A percentile compares a stretch with the other conserved stretches of the same genome.
Conservation (phyloP, 2,113 vertebrate genomes). For the Centropus bengalensis region DNA sequence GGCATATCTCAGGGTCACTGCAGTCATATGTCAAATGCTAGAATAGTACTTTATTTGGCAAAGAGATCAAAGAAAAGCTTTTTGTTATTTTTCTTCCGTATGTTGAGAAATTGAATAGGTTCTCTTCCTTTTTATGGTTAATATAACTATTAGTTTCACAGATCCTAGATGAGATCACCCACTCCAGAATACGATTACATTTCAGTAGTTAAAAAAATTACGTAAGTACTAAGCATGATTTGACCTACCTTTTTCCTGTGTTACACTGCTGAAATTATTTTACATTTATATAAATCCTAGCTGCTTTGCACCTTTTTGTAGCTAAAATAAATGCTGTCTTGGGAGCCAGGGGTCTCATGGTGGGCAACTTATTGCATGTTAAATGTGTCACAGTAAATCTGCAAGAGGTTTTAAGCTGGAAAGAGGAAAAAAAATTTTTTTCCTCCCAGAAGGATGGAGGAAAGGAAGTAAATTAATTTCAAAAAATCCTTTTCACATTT, state of each 20-base stretch:
- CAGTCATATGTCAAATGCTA: constrained; percentile 60
- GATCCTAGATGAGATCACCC: constrained; percentile 67
- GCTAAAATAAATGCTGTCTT: constrained; percentile 21
- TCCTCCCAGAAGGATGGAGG: background rate
- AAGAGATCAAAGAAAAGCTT: constrained; percentile 64
- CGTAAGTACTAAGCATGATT: constrained; percentile 55
- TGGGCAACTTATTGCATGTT: constrained; percentile 50
- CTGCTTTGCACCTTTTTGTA: constrained; percentile 5
- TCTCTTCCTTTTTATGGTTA: constrained; percentile 31
- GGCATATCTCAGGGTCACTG: constrained; percentile 59
- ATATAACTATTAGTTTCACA: constrained; percentile 18
- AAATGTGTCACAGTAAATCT: constrained; percentile 36
- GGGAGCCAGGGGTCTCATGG: constrained; percentile 37
- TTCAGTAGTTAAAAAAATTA: constrained; percentile 69
- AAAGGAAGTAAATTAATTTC: constrained; percentile 33
- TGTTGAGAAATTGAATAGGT: constrained; percentile 15
- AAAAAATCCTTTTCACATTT: background rate
- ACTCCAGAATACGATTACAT: constrained; percentile 40
- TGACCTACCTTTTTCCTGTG: constrained; percentile 47
- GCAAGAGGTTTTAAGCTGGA: constrained; percentile 10
- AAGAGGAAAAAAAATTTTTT: background rate
- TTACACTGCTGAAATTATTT: constrained; percentile 53
- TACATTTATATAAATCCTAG: constrained; percentile 34
- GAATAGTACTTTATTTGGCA: constrained; percentile 65
- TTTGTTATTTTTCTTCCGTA: constrained; percentile 40